A percentile compares a stretch with the other conserved stretches of the same genome.
These are phyloP conservation scores for Xylota segnis DNA, from an alignment of 2,888 invertebrate species.

Conservation along the genomic window DNA sequence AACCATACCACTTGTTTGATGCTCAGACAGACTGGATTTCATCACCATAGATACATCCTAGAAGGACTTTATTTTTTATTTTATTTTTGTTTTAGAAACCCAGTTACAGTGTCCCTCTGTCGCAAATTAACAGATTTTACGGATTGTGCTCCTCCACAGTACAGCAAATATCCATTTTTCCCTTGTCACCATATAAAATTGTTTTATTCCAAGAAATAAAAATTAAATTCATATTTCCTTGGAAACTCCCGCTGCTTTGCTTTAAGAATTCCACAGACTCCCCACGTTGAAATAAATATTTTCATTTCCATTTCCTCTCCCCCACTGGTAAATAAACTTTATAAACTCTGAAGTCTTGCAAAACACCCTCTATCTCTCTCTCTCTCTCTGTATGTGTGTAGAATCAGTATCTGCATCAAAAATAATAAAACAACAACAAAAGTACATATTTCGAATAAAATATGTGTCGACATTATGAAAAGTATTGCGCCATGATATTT, in stretches of 20 bases:
- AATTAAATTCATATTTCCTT: slow-evolving; percentile 10
- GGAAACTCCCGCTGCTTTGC: slow-evolving; percentile 3
- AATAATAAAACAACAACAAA: slow-evolving; percentile 17
- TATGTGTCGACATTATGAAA: slow-evolving; percentile 58
- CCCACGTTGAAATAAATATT: background rate
- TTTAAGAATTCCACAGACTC: slow-evolving; percentile 8
- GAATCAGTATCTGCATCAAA: slow-evolving; percentile 28
- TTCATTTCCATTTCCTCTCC: background rate
- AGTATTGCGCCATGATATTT: slow-evolving; percentile 56
- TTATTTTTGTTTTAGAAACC: too few species aligned
- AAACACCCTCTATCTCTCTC: background rate
- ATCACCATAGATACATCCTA: too few species aligned
- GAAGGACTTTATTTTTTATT: too few species aligned
- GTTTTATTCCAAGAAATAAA: background rate
- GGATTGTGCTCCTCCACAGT: background rate
- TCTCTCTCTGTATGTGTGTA: background rate
- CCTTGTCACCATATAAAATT: background rate
- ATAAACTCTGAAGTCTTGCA: background rate
- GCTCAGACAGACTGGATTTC: too few species aligned
- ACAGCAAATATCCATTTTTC: background rate
- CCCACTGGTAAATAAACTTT: slow-evolving; percentile 3
- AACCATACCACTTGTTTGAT: too few species aligned
- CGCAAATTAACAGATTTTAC: background rate
- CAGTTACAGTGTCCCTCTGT: too few species aligned
- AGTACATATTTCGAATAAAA: slow-evolving; percentile 23